Evolutionary conservation across 2,797 vertebrate genomes (phyloP).

Genomic region (Dicrostonyx torquatus): DNA sequence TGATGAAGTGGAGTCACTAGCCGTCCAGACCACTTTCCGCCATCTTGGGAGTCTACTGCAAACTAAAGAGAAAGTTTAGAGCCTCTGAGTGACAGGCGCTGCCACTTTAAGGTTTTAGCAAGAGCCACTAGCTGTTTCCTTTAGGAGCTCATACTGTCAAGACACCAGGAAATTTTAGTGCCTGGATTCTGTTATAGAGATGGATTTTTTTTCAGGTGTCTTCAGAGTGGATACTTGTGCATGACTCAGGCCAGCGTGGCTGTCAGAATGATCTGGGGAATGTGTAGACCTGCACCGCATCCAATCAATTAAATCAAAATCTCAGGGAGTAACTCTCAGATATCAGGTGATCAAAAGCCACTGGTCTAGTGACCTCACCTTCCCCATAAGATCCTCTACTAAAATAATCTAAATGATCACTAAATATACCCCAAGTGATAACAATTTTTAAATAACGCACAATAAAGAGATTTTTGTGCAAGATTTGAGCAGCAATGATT

Average conservation of each 20-base stretch:
- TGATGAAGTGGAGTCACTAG: not conserved
- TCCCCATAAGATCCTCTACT: not conserved
- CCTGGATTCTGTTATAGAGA: not conserved
- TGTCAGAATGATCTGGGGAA: not conserved
- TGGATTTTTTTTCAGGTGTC: conserved; percentile 1
- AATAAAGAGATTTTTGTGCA: conserved; percentile 20
- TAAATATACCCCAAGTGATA: conserved; percentile 9
- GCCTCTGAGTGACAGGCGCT: not conserved
- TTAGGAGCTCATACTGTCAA: not conserved
- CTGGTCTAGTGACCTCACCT: not conserved
- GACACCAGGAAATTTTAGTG: not conserved
- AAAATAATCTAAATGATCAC: conserved; percentile 47
- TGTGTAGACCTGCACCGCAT: not conserved
- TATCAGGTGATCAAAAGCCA: not conserved
- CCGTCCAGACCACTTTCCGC: accelerated
- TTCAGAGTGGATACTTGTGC: conserved; percentile 7
- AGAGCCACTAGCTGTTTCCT: conserved; percentile 5
- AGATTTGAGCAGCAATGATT: not conserved
- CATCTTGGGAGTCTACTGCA: not conserved
- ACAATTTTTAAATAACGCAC: conserved; percentile 26
- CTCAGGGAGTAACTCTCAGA: not conserved
- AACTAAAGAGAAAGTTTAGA: not conserved
- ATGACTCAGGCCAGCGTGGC: not conserved
- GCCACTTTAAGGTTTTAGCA: conserved; percentile 18
- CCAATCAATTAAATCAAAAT: not conserved